Evolutionary conservation across 2,888 invertebrate genomes (phyloP).

Genomic region (Eurytoma adleriae): DNA sequence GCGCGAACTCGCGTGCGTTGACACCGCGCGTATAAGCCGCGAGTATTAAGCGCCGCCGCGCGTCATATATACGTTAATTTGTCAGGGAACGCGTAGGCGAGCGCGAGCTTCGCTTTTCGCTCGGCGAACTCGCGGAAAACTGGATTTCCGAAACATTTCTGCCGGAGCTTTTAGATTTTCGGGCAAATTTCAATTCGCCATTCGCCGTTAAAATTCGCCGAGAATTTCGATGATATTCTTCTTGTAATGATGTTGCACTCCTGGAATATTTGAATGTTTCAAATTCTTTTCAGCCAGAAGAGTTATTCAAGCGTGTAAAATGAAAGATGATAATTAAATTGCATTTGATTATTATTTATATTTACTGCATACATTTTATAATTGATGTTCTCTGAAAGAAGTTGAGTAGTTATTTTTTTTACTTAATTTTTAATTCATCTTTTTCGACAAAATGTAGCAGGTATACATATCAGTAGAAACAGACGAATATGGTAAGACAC

Average conservation of each 20-base stretch:
- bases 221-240: not conserved
- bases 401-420: too few relatives aligned
- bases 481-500: too few relatives aligned
- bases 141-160: not conserved
- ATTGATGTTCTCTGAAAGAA: too few relatives aligned
- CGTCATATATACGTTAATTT: constrained; percentile 40
- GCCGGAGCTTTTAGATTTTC: not conserved
- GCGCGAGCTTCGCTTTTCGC: not conserved
- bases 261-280: not conserved
- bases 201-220: too few relatives aligned
- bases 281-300: not conserved
- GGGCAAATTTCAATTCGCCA: too few relatives aligned
- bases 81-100: not conserved
- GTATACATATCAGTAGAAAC: too few relatives aligned
- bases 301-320: too few relatives aligned
- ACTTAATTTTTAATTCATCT: too few relatives aligned
- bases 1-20: not conserved
- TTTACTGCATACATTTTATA: too few relatives aligned
- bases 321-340: too few relatives aligned
- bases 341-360: too few relatives aligned
- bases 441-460: too few relatives aligned
- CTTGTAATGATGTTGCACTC: not conserved
- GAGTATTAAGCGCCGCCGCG: constrained; percentile 16
- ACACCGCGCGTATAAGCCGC: constrained; percentile 16
- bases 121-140: not conserved